These are phyloP conservation scores for Cheirogaleus major DNA, from an alignment of 2,797 vertebrate genomes.

Conservation along the genomic window DNA sequence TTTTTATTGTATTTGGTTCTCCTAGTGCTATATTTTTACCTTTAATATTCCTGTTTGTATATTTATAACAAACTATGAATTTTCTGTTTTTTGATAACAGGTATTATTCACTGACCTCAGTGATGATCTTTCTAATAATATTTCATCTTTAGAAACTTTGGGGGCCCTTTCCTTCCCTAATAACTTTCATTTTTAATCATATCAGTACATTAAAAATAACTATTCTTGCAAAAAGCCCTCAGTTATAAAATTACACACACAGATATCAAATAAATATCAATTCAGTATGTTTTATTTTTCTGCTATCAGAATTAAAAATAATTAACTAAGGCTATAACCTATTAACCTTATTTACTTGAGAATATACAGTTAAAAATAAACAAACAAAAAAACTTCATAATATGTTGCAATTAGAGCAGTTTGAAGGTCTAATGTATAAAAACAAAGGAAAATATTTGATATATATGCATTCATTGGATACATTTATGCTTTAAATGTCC, in stretches of 20 bases:
- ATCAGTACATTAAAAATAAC: not conserved
- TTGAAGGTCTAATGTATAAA: not conserved
- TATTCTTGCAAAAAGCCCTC: not conserved
- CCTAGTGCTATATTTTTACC: not conserved
- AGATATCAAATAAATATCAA: conserved; percentile 8
- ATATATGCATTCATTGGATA: not conserved
- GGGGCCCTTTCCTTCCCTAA: not conserved
- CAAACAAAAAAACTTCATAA: not conserved
- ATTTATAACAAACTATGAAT: conserved; percentile 48
- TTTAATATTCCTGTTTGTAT: conserved; percentile 54
- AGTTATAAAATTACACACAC: not conserved
- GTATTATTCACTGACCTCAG: conserved; percentile 21
- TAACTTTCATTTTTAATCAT: conserved; percentile 5
- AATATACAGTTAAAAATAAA: not conserved
- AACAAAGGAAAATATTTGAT: not conserved
- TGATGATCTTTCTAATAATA: conserved; percentile 14
- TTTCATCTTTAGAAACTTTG: conserved; percentile 41
- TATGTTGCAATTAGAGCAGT: not conserved
- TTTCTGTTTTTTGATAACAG: conserved; percentile 24
- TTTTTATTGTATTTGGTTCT: conserved; percentile 43
- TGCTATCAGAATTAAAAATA: conserved; percentile 54
- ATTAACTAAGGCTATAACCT: not conserved
- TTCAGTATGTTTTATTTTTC: not conserved
- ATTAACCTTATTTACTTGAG: not conserved
- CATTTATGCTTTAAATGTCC: not conserved